A percentile compares a stretch with the other conserved stretches of the same genome.
Evolutionary conservation across 2,888 invertebrate genomes (phyloP).

Genomic region (Loripinus fragilis): DNA sequence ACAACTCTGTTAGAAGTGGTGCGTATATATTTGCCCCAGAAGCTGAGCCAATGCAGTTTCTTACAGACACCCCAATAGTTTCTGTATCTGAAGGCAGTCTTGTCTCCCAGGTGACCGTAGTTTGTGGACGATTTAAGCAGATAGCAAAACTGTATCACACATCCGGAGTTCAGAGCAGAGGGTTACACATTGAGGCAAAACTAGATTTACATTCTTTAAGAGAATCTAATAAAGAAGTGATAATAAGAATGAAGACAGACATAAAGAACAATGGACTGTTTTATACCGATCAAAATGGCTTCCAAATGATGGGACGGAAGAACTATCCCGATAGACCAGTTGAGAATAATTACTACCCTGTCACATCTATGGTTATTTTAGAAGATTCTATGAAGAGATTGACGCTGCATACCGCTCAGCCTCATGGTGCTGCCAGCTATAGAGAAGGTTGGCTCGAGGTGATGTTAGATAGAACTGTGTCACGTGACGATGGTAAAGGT

Average conservation of each 20-base stretch:
- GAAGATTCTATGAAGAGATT: constrained; percentile 74
- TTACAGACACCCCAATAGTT: constrained; percentile 85
- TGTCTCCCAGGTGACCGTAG: constrained; percentile 92
- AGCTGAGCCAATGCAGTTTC: constrained; percentile 66
- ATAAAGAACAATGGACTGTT: constrained; percentile 69
- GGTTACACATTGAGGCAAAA: constrained; percentile 69
- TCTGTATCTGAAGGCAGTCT: constrained; percentile 93
- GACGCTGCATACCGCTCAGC: constrained; percentile 77
- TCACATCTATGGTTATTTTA: constrained; percentile 76
- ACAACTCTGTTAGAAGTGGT: constrained; percentile 87
- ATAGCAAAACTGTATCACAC: constrained; percentile 67
- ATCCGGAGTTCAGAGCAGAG: constrained; percentile 61
- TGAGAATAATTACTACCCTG: constrained; percentile 81
- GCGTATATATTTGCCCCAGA: constrained; percentile 81
- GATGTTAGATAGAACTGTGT: constrained; percentile 80
- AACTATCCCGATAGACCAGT: constrained; percentile 68
- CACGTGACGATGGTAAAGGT: constrained; percentile 79
- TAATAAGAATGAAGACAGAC: constrained; percentile 76
- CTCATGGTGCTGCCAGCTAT: constrained; percentile 80
- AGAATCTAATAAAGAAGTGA: constrained; percentile 75
- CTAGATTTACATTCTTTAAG: constrained; percentile 62
- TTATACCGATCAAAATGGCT: constrained; percentile 82
- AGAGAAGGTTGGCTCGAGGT: constrained; percentile 78
- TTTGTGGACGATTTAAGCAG: constrained; percentile 81
- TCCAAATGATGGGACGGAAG: constrained; percentile 76